phyloP scores from a whole-genome alignment of 2,113 vertebrate species.

The Mobula hypostoma region DNA sequence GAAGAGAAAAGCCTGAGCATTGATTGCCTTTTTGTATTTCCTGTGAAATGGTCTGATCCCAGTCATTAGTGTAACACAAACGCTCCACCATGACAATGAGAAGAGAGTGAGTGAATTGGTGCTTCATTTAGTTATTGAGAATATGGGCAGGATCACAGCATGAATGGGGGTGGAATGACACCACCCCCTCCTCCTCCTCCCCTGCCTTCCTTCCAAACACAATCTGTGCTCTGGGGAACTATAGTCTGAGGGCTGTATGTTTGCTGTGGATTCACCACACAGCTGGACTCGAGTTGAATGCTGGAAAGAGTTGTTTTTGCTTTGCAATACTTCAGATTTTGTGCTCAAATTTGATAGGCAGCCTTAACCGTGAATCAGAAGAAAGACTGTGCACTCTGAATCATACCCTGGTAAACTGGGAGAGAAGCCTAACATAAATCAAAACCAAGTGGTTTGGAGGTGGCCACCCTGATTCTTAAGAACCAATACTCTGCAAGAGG shows the following conservation, averaged over 20 bases:
- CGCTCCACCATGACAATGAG: neutral
- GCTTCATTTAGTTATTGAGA: slow-evolving; percentile 32
- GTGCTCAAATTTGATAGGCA: neutral
- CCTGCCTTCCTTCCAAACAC: neutral
- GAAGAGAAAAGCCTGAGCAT: neutral
- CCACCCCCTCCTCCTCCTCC: neutral
- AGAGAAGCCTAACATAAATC: neutral
- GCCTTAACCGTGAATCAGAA: neutral
- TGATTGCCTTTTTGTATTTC: slow-evolving; percentile 33
- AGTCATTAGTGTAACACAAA: slow-evolving; percentile 29
- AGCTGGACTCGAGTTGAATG: neutral
- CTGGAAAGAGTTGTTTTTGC: neutral
- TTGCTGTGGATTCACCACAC: neutral
- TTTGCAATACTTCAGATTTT: neutral
- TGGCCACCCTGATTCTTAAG: neutral
- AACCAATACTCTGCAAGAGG: neutral
- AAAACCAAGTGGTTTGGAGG: neutral
- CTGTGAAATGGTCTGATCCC: slow-evolving; percentile 34
- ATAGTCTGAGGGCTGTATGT: neutral
- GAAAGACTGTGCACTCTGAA: neutral
- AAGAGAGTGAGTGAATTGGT: neutral
- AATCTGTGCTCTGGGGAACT: neutral
- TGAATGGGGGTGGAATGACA: neutral
- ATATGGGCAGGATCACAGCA: slow-evolving; percentile 27
- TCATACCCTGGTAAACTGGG: neutral